These are phyloP conservation scores for Ichneumoninae sp. DNA, from an alignment of 2,888 invertebrate genomes.

Conservation along the genomic window DNA sequence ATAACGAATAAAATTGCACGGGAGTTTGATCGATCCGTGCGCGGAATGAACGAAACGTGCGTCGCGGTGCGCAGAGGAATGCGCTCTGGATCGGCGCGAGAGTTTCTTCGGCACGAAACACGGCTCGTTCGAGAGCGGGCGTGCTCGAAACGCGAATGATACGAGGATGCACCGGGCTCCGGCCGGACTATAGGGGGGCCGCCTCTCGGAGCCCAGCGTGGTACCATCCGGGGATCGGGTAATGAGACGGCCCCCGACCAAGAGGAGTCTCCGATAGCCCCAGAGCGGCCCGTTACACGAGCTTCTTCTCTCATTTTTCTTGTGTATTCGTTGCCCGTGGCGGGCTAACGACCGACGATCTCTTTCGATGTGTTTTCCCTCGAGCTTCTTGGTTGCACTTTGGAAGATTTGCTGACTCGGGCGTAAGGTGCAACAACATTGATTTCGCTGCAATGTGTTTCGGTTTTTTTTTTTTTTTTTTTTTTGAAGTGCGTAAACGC, in stretches of 20 bases:
- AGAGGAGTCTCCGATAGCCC: constrained; percentile 80
- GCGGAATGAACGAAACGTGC: constrained; percentile 4
- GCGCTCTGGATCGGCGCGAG: constrained; percentile 48
- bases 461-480: neutral
- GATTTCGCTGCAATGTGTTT: constrained; percentile 28
- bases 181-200: constrained; percentile 72
- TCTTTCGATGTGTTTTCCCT: constrained; percentile 26
- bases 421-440: constrained; percentile 55
- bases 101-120: constrained; percentile 44
- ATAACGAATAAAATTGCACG: constrained; percentile 1
- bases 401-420: constrained; percentile 51
- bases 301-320: constrained; percentile 57
- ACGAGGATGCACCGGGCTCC: constrained; percentile 64
- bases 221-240: constrained; percentile 81
- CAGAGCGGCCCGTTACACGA: constrained; percentile 73
- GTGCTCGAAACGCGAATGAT: constrained; percentile 70
- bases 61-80: constrained; percentile 46
- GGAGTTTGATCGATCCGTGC: constrained; percentile 35
- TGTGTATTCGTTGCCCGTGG: constrained; percentile 66
- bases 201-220: constrained; percentile 80
- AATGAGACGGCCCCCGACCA: constrained; percentile 84
- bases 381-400: constrained; percentile 20
- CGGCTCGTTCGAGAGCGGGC: constrained; percentile 41
- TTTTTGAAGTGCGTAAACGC: neutral
- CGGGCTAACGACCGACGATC: constrained; percentile 67